phyloP scores from a whole-genome alignment of 2,113 vertebrate genomes.

The Megaceryle maxima region DNA sequence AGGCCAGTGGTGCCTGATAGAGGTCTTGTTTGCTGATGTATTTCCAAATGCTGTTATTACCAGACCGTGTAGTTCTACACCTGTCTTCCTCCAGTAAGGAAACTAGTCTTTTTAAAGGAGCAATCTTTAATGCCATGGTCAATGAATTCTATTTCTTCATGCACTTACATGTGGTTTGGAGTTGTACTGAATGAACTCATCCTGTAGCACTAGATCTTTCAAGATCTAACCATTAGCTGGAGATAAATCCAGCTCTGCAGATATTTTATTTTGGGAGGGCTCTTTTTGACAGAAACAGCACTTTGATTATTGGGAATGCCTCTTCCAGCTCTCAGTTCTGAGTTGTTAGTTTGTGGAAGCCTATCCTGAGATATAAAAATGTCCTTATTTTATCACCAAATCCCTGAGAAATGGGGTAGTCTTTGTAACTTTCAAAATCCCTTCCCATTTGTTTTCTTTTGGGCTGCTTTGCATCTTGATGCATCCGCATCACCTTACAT shows the following conservation, averaged over 20 bases:
- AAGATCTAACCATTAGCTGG: not conserved
- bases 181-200: not conserved
- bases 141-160: not conserved
- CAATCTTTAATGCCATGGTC: not conserved
- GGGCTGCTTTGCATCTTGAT: not conserved
- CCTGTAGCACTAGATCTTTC: not conserved
- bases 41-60: not conserved
- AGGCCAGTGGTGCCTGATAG: not conserved
- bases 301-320: not conserved
- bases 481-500: not conserved
- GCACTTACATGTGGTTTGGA: not conserved
- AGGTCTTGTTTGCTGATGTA: not conserved
- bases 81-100: not conserved
- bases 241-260: not conserved
- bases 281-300: not conserved
- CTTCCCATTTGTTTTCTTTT: not conserved
- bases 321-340: not conserved
- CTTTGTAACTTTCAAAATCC: not conserved
- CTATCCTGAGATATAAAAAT: not conserved
- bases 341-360: not conserved
- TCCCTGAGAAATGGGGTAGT: not conserved
- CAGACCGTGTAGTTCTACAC: not conserved
- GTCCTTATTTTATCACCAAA: not conserved
- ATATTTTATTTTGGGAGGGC: not conserved
- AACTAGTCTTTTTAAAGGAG: not conserved